Conservation (phyloP, 2,797 vertebrate species). For the Poliocrania exsul region DNA sequence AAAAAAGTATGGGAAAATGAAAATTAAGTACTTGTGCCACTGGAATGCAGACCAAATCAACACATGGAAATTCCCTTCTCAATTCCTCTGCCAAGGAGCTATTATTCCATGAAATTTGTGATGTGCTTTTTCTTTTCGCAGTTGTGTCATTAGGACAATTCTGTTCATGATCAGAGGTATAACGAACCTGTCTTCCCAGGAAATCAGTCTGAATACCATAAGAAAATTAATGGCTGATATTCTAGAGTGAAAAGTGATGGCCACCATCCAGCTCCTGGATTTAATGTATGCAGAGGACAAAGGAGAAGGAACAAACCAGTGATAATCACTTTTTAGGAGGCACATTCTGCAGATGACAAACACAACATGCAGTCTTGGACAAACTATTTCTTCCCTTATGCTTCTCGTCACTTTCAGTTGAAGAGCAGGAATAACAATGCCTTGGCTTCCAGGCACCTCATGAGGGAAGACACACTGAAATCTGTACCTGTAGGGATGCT, state of each 20-base stretch:
- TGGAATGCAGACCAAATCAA: not conserved
- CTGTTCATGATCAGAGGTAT: not conserved
- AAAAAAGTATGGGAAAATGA: not conserved
- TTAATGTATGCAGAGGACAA: not conserved
- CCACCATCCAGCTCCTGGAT: not conserved
- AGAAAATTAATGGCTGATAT: not conserved
- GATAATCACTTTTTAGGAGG: not conserved
- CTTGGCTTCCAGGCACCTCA: not conserved
- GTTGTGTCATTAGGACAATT: not conserved
- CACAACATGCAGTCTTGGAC: not conserved
- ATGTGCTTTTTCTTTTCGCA: not conserved
- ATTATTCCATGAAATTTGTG: not conserved
- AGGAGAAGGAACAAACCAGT: not conserved
- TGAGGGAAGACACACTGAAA: not conserved
- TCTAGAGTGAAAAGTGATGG: not conserved
- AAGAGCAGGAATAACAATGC: not conserved
- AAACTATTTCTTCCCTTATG: not conserved
- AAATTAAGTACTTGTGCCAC: not conserved
- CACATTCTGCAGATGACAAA: not conserved
- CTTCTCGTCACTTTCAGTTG: rapidly evolving
- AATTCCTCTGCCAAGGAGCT: not conserved
- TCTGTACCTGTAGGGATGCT: not conserved
- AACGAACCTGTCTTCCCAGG: not conserved
- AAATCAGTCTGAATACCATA: not conserved
- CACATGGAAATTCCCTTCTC: not conserved